phyloP scores from a whole-genome alignment of 2,888 invertebrate genomes.

The Lymantria monacha region DNA sequence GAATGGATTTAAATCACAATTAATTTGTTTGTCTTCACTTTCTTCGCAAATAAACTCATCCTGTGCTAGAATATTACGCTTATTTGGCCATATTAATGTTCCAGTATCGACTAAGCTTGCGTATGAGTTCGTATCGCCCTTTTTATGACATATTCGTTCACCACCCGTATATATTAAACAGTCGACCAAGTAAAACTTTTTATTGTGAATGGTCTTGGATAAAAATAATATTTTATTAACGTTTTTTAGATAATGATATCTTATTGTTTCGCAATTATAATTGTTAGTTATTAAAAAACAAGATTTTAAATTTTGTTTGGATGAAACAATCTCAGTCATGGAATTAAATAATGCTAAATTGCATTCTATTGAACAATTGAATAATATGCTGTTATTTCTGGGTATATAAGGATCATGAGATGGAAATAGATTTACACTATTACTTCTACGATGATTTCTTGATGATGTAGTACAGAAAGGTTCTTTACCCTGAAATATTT shows the following conservation, averaged over 20 bases:
- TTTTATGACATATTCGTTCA: slow-evolving; percentile 63
- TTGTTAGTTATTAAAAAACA: slow-evolving; percentile 43
- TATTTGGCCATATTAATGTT: slow-evolving; percentile 55
- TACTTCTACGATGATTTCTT: slow-evolving; percentile 37
- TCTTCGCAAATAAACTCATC: slow-evolving; percentile 72
- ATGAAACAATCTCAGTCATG: slow-evolving; percentile 52
- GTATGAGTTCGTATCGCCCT: slow-evolving; percentile 49
- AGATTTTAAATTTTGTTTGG: slow-evolving; percentile 42
- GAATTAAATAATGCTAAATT: slow-evolving; percentile 45
- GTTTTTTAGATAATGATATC: slow-evolving; percentile 60
- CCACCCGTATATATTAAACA: slow-evolving; percentile 64
- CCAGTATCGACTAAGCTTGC: slow-evolving; percentile 57
- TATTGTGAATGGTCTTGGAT: slow-evolving; percentile 47
- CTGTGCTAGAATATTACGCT: slow-evolving; percentile 56
- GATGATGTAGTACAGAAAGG: slow-evolving; percentile 46
- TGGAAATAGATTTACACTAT: slow-evolving; percentile 37
- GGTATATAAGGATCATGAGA: slow-evolving; percentile 70
- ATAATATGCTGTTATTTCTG: slow-evolving; percentile 47
- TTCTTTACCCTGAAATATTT: slow-evolving; percentile 51
- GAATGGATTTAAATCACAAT: slow-evolving; percentile 60
- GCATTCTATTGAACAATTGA: slow-evolving; percentile 58
- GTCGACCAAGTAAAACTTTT: slow-evolving; percentile 62
- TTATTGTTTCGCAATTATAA: slow-evolving; percentile 54
- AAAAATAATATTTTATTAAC: slow-evolving; percentile 65
- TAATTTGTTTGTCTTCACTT: slow-evolving; percentile 37